phyloP scores from a whole-genome alignment of 2,113 vertebrate species.

The Bombycilla garrulus region DNA sequence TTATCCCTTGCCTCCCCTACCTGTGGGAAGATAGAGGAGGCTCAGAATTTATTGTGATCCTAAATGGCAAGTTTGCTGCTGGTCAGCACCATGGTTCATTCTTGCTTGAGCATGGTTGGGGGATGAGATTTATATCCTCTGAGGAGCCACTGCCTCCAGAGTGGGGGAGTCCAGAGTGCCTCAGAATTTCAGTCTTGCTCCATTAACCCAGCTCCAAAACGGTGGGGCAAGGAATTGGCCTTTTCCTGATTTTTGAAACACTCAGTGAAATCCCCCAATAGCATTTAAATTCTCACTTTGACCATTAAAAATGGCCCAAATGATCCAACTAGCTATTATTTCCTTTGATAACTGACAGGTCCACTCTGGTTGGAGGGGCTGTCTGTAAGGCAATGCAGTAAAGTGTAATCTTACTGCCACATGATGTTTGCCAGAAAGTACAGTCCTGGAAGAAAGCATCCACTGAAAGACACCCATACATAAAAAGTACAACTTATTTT shows the following conservation, averaged over 20 bases:
- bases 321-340: not conserved
- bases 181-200: not conserved
- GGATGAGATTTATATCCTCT: not conserved
- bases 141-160: accelerated
- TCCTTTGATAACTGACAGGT: not conserved
- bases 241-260: not conserved
- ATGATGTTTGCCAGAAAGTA: not conserved
- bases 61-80: not conserved
- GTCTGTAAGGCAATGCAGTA: not conserved
- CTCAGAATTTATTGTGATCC: not conserved
- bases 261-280: not conserved
- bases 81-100: not conserved
- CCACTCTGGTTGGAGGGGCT: not conserved
- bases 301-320: not conserved
- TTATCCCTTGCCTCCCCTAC: not conserved
- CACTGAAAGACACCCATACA: not conserved
- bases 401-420: not conserved
- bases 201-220: not conserved
- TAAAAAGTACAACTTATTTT: not conserved
- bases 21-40: not conserved
- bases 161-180: not conserved
- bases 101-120: not conserved
- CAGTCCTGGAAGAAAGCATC: not conserved
- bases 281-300: not conserved
- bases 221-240: accelerated